Percentiles rank a stretch among this genome's conserved stretches.
Conservation (phyloP, 2,888 invertebrate species). For the Mamestra brassicae region DNA sequence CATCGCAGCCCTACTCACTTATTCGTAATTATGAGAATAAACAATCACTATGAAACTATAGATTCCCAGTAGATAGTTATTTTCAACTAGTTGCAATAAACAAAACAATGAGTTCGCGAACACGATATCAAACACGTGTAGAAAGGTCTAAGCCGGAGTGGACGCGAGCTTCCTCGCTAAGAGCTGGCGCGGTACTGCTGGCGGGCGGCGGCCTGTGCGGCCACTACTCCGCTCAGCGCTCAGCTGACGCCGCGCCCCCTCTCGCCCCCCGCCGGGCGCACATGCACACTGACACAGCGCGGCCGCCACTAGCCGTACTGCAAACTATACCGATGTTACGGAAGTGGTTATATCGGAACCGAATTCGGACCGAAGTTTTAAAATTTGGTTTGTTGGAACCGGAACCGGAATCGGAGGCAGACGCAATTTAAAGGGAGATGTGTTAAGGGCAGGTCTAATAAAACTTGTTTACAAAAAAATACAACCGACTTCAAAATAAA, state of each 20-base stretch:
- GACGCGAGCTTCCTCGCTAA: conserved; percentile 73
- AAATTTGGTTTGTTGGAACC: no score
- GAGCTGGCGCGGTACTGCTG: conserved; percentile 69
- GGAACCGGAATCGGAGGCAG: no score
- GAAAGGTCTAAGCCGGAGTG: conserved; percentile 16
- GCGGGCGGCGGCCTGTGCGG: no score
- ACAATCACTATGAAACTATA: conserved; percentile 5
- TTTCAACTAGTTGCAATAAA: not conserved
- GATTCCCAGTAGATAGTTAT: not conserved
- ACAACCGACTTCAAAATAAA: no score
- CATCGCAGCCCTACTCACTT: conserved; percentile 53
- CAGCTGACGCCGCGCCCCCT: conserved; percentile 24
- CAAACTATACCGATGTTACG: not conserved
- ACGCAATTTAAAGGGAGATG: no score
- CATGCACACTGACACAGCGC: not conserved
- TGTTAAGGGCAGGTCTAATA: no score
- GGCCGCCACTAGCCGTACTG: not conserved
- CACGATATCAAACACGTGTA: conserved; percentile 77
- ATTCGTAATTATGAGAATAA: not conserved
- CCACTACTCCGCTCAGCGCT: conserved; percentile 9
- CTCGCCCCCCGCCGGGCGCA: not conserved
- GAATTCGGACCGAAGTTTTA: no score
- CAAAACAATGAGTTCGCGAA: conserved; percentile 32
- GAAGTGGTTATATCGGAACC: no score
- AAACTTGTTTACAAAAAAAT: no score